These are phyloP conservation scores for Onychorhynchus coronatus DNA, from an alignment of 2,113 vertebrate genomes.

Conservation along the genomic window DNA sequence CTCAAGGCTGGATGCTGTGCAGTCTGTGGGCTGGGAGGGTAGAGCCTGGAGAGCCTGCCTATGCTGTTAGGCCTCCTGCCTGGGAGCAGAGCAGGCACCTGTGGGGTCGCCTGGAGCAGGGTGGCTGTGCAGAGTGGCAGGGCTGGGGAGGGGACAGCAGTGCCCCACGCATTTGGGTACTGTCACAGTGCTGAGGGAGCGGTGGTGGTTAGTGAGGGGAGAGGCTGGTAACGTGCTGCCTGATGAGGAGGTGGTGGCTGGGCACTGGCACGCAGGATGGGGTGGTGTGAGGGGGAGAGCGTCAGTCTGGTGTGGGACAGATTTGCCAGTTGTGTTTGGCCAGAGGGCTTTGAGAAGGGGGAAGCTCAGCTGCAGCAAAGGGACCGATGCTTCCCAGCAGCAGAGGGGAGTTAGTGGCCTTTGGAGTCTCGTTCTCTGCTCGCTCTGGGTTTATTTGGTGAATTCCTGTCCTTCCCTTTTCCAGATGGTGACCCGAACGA, in stretches of 20 bases:
- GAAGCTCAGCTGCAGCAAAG: background rate
- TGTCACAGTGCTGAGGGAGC: background rate
- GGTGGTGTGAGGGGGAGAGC: background rate
- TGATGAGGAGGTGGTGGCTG: background rate
- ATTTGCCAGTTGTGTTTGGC: background rate
- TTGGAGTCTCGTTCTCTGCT: background rate
- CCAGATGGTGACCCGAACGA: conserved; percentile 98
- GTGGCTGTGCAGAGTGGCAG: background rate
- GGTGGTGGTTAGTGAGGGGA: background rate
- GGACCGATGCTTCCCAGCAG: background rate
- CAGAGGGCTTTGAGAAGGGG: background rate
- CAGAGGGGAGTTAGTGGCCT: background rate
- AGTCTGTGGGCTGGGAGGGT: background rate
- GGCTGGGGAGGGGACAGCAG: background rate
- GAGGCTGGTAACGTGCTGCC: background rate
- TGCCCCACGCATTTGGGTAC: rapidly evolving
- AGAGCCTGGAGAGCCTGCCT: background rate
- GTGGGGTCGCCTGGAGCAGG: background rate
- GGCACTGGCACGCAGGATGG: rapidly evolving
- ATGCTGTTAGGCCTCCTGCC: background rate
- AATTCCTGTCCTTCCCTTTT: conserved; percentile 64
- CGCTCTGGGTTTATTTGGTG: conserved; percentile 31
- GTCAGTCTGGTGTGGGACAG: background rate
- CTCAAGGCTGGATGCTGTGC: background rate
- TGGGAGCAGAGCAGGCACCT: background rate